These are phyloP conservation scores for Pangasius larnaudii DNA, from an alignment of 2,797 vertebrate species.

Conservation along the genomic window DNA sequence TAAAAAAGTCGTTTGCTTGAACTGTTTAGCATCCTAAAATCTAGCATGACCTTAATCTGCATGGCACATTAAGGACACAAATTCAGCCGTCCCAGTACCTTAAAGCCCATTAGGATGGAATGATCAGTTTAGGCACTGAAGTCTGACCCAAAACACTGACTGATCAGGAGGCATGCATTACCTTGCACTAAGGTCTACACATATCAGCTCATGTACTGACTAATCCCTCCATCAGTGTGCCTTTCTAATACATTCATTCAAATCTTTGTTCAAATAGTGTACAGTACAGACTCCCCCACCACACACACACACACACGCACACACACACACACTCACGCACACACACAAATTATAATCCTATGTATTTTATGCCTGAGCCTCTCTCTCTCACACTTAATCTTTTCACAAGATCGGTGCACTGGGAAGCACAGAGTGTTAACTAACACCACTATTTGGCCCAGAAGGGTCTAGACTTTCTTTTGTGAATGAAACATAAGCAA, in stretches of 20 bases:
- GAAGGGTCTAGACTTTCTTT: conserved; percentile 51
- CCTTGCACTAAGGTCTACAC: conserved; percentile 41
- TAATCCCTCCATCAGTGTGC: conserved; percentile 40
- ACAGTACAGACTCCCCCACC: conserved; percentile 6
- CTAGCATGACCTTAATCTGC: conserved; percentile 39
- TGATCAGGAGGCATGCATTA: conserved; percentile 55
- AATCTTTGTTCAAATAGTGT: too few species aligned
- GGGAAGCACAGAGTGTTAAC: conserved; percentile 59
- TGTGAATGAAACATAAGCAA: conserved; percentile 69
- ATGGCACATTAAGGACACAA: conserved; percentile 24
- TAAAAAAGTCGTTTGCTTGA: neutral
- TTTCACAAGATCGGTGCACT: conserved; percentile 59
- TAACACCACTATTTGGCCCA: conserved; percentile 62
- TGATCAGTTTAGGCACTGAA: conserved; percentile 52
- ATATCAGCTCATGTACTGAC: conserved; percentile 55
- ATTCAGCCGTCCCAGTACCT: conserved; percentile 50
- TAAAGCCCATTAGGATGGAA: conserved; percentile 50
- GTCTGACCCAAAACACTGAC: conserved; percentile 54
- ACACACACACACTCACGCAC: conserved; percentile 54
- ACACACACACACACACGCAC: conserved; percentile 57
- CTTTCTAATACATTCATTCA: too few species aligned
- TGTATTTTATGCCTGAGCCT: conserved; percentile 58
- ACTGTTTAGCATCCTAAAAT: conserved; percentile 27
- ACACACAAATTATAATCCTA: conserved; percentile 63
- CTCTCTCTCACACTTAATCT: conserved; percentile 56